These are phyloP conservation scores for Myiothlypis chrysogaster DNA, from an alignment of 2,797 vertebrate genomes.

Conservation along the genomic window DNA sequence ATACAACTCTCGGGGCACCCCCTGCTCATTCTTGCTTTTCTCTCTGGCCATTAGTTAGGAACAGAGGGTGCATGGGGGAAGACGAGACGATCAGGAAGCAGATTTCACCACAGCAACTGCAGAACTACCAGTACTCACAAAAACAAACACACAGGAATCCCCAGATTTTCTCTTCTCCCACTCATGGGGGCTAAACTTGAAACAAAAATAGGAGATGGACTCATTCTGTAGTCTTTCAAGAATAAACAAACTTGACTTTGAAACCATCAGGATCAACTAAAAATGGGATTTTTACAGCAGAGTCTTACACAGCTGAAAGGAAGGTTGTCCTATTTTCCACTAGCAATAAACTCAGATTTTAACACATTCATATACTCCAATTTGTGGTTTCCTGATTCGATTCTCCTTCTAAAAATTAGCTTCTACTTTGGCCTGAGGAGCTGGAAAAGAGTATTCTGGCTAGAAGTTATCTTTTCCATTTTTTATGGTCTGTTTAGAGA, in stretches of 20 bases:
- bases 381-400: slow-evolving; percentile 37
- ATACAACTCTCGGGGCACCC: slow-evolving; percentile 33
- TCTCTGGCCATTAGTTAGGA: slow-evolving; percentile 28
- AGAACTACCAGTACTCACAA: not conserved
- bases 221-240: not conserved
- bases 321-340: slow-evolving; percentile 20
- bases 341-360: slow-evolving; percentile 36
- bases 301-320: slow-evolving; percentile 16
- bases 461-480: not conserved
- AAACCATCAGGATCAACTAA: not conserved
- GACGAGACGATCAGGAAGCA: not conserved
- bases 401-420: slow-evolving; percentile 57
- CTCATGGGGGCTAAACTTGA: not conserved
- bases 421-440: slow-evolving; percentile 34
- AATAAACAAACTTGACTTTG: slow-evolving; percentile 4
- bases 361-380: slow-evolving; percentile 29
- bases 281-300: slow-evolving; percentile 28
- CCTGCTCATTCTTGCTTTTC: slow-evolving; percentile 44
- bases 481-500: slow-evolving; percentile 35
- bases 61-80: not conserved
- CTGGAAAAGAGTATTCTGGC: not conserved
- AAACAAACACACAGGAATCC: not conserved
- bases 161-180: not conserved
- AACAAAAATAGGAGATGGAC: not conserved
- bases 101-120: not conserved